Evolutionary conservation across 2,888 invertebrate genomes (phyloP).

Genomic region (Trypoxylon attenuatum): DNA sequence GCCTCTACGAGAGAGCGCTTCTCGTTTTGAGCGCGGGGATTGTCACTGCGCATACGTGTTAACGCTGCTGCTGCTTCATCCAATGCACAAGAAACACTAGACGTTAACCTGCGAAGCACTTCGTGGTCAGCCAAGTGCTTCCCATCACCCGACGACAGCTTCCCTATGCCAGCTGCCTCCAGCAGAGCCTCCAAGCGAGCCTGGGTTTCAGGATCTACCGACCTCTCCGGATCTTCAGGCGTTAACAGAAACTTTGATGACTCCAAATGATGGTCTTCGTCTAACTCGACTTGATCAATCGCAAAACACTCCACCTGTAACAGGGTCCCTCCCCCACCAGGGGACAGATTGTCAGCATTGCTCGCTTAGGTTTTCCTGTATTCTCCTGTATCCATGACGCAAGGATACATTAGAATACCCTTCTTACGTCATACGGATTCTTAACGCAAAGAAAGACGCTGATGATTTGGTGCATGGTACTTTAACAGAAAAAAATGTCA

Average conservation of each 20-base stretch:
- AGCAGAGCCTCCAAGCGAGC: slow-evolving; percentile 93
- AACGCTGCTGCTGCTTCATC: slow-evolving; percentile 98
- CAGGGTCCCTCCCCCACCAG: too few relatives aligned
- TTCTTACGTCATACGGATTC: too few relatives aligned
- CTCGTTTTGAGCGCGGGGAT: slow-evolving; percentile 80
- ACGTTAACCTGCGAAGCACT: slow-evolving; percentile 89
- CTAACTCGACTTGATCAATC: slow-evolving; percentile 81
- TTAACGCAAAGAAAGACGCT: too few relatives aligned
- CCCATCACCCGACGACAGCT: slow-evolving; percentile 86
- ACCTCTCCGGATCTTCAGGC: slow-evolving; percentile 80
- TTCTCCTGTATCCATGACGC: too few relatives aligned
- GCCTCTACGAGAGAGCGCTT: slow-evolving; percentile 91
- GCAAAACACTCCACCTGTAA: slow-evolving; percentile 83
- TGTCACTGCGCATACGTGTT: slow-evolving; percentile 96
- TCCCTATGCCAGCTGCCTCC: slow-evolving; percentile 94
- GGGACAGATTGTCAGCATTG: too few relatives aligned
- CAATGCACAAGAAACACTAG: slow-evolving; percentile 93
- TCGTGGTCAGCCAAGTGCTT: slow-evolving; percentile 92
- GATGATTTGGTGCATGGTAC: too few relatives aligned
- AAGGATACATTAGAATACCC: too few relatives aligned
- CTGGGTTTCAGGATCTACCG: slow-evolving; percentile 90
- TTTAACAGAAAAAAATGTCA: too few relatives aligned
- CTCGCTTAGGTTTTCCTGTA: too few relatives aligned
- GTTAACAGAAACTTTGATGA: slow-evolving; percentile 81
- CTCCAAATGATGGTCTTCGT: slow-evolving; percentile 79